Evolutionary conservation across 2,797 vertebrate genomes (phyloP), one percentile per base, ranked within the genome.

Genomic region (Neoniphon sammara): DNA sequence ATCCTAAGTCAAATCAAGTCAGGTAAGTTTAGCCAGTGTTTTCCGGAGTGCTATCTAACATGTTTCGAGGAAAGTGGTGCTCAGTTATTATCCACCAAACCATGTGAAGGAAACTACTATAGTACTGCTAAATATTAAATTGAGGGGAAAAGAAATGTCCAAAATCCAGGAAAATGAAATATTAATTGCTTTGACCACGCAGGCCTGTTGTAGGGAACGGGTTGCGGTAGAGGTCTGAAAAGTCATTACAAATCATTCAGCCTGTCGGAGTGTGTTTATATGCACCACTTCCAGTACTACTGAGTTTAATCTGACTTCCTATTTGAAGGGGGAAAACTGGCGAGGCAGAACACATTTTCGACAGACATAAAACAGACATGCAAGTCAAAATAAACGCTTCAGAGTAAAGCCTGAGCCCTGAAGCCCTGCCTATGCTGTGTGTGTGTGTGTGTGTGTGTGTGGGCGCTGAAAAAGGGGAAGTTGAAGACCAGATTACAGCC

Each of bases 341-440:
- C 73, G 63, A 90, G 86, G 88, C 85, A 81, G 87, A 91, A 91
- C 86, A 60, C 80, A 82, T 89, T 92, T 91, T 88, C 77, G 77
- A 86, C 84, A 80, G 89, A 92, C 86, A 87, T 88, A 89, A 91
- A 92, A 89, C 92, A 92, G 92, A 90, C 74, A 63, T 66, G 62
- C 77, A 85, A 89, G 88, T 91, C 86, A 89, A 91, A 93, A 92
- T 92, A 92, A 93, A 91, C 67, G 71, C 71, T 88, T 66, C 27
- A 18, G 70, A 75, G 77, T 71, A 68, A 85, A 85, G 77, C 58
- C 73, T 71, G 88, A 84, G 79, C 64, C 78, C 62, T n/a, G 7
- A 50, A 72, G 74, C 65, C 53, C 70, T 81, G 78, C 60, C 70
- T 86, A 17, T 76, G 64, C 53, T 66, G 69, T 66, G 39, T 59